Conservation (phyloP, 2,888 invertebrate genomes). For the Villa cingulata region DNA sequence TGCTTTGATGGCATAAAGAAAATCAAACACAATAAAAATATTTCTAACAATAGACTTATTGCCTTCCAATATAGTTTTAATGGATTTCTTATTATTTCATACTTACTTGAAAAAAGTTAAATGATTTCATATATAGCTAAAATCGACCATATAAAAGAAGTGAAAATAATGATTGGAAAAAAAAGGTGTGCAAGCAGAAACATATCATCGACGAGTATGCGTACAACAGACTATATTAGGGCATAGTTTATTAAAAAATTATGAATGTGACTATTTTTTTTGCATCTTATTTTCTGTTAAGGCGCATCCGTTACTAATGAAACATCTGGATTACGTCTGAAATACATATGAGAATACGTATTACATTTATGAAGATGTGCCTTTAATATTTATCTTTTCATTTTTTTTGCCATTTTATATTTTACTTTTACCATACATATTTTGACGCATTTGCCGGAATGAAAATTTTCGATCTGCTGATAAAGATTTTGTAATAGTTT, state of each 20-base stretch:
- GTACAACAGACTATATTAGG: too few relatives aligned
- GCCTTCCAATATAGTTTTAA: conserved; percentile 8
- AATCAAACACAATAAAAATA: conserved; percentile 3
- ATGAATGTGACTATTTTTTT: neutral
- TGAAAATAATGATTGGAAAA: too few relatives aligned
- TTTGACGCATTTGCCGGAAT: too few relatives aligned
- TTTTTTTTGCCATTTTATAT: too few relatives aligned
- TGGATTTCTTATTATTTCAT: conserved; percentile 4
- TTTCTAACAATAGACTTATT: conserved; percentile 4
- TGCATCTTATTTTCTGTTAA: neutral
- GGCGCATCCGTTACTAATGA: neutral
- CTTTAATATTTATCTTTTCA: too few relatives aligned
- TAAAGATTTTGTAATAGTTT: too few relatives aligned
- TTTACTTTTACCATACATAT: too few relatives aligned
- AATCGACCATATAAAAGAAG: neutral
- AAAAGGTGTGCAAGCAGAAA: neutral
- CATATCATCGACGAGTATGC: too few relatives aligned
- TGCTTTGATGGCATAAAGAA: neutral
- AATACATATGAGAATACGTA: too few relatives aligned
- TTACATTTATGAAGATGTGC: too few relatives aligned
- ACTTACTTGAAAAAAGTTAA: neutral
- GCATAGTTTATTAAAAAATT: too few relatives aligned
- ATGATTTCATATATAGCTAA: neutral
- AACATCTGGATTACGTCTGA: neutral
- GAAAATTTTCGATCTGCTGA: too few relatives aligned